Conservation (phyloP, 2,888 invertebrate species). For the Neria commutata region DNA sequence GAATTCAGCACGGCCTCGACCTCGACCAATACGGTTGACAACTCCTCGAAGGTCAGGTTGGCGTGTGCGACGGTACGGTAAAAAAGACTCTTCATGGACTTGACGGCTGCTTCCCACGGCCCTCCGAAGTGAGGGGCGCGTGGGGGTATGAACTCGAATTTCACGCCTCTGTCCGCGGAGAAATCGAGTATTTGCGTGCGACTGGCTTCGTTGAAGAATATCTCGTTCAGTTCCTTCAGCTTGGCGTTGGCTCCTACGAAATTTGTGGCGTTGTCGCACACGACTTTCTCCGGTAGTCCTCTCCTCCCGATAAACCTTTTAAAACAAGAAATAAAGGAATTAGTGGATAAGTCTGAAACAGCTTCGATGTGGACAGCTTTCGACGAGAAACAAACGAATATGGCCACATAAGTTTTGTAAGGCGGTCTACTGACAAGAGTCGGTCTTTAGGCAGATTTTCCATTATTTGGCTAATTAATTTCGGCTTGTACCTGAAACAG, state of each 20-base stretch:
- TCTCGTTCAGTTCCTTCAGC: no score
- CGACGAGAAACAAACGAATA: neutral
- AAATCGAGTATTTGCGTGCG: neutral
- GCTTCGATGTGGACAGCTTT: conserved; percentile 17
- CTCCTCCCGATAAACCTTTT: no score
- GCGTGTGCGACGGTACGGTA: no score
- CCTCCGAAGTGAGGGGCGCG: no score
- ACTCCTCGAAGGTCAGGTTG: no score
- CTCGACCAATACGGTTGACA: no score
- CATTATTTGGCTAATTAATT: neutral
- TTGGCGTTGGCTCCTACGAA: neutral
- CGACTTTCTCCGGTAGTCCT: neutral
- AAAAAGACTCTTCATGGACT: no score
- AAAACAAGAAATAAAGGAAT: no score
- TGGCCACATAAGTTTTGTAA: neutral
- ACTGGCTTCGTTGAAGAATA: neutral
- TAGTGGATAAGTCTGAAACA: neutral
- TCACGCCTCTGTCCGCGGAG: neutral
- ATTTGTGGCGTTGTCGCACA: neutral
- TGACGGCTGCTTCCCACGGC: no score
- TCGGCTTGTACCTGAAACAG: no score
- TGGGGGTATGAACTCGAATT: neutral
- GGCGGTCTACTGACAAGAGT: neutral
- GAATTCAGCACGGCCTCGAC: no score
- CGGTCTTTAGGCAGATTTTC: neutral